Base-by-base conservation (phyloP, 2,888 invertebrate genomes). In the Pandemis corylana region DNA sequence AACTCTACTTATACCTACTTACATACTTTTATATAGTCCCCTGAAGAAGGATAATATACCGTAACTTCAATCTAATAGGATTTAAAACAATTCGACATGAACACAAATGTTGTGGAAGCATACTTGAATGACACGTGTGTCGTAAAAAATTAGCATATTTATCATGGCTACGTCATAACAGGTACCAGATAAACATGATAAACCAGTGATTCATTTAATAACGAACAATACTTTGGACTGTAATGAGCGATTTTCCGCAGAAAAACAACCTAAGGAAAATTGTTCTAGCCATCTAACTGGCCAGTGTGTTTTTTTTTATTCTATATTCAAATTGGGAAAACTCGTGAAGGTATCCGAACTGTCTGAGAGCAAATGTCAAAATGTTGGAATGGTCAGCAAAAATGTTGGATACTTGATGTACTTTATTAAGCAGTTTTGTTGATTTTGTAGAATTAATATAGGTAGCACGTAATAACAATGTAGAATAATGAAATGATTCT, bases 91-190 rank as follows among this genome's bases (percentile, higher is more conserved):
- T 44, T 44, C 9, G 44, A 44, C 9, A 7, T 9, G 44, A 44
- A 7, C 44, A 44, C 44, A 9, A 44, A 44, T 44, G 44, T 36
- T 36, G 44, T 9, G 44, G 7, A 7, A 44, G 44, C 9, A 44
- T 44, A 44, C 28, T 36, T 36, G 15, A 68, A 13, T 46, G 68
- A 68, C 72, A 68, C 68, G 72, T 72, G 72, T 51, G 20, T 7
- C n/a, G n/a, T 42, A 9, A 41, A 68, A 64, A 46, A 73, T 73
- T 73, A 68, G 13, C 73, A 73, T 73, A 68, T 73, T 73, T 68
- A 68, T 73, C 63, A 68, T 12, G 15, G 15, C 73, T 15, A 59
- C 73, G 56, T 63, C 68, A 68, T 15, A 51, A 41, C 28, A 70
- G 41, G n/a, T 13, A 41, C 49, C 7, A 41, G 63, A 65, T 65